Conservation (phyloP, 2,888 invertebrate genomes). For the Crocallis elinguaria region DNA sequence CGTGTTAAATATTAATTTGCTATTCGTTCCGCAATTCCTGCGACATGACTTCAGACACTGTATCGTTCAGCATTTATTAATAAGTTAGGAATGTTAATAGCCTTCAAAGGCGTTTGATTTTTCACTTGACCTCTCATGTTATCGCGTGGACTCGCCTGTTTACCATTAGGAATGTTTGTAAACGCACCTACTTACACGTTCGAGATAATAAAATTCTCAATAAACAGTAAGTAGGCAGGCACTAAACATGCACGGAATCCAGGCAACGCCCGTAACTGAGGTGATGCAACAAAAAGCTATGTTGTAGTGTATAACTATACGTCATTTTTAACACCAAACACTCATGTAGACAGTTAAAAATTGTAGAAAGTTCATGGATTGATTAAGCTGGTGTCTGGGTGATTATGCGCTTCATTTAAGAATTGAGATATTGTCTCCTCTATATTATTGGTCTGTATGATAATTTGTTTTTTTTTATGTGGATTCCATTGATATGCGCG, state of each 20-base stretch:
- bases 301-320: constrained; percentile 27
- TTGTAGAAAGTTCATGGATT: constrained; percentile 44
- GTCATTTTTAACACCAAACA: constrained; percentile 39
- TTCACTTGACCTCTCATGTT: constrained; percentile 59
- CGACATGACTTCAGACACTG: constrained; percentile 51
- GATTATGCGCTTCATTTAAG: constrained; percentile 39
- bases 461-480: constrained; percentile 33
- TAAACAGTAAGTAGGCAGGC: constrained; percentile 50
- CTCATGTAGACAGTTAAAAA: constrained; percentile 34
- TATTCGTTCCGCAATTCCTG: constrained; percentile 57
- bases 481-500: constrained; percentile 49
- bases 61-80: constrained; percentile 54
- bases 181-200: constrained; percentile 37
- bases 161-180: constrained; percentile 54
- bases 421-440: constrained; percentile 42
- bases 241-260: constrained; percentile 52
- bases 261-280: constrained; percentile 47
- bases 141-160: constrained; percentile 52
- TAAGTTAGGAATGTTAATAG: constrained; percentile 65
- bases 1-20: constrained; percentile 37
- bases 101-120: constrained; percentile 59
- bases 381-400: constrained; percentile 27
- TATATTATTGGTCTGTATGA: constrained; percentile 25
- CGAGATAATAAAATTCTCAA: constrained; percentile 63
- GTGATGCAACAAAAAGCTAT: constrained; percentile 52